Evolutionary conservation across 2,113 vertebrate genomes (phyloP).

Genomic region (Rhea americana): DNA sequence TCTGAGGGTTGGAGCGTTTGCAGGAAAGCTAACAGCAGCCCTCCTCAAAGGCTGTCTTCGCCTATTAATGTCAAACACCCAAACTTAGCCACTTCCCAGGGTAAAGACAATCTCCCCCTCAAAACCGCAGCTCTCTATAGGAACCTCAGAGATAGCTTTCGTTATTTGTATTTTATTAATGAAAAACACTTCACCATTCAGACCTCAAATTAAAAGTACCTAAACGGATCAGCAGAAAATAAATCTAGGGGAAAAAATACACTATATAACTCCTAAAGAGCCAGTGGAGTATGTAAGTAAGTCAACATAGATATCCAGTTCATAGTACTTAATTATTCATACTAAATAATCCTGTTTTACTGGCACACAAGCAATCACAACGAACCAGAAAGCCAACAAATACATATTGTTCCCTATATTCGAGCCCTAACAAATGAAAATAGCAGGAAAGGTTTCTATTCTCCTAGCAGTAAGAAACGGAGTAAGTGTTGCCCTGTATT

Average conservation of each 20-base stretch:
- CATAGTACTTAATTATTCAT: neutral
- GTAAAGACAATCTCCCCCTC: neutral
- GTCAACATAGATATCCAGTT: neutral
- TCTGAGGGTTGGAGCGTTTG: constrained; percentile 46
- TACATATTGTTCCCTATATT: neutral
- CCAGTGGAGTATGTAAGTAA: neutral
- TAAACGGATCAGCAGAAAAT: neutral
- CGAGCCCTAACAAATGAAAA: neutral
- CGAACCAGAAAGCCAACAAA: neutral
- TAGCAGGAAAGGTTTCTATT: neutral
- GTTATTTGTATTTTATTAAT: neutral
- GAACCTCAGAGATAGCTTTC: neutral
- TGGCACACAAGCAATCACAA: neutral
- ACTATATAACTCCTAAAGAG: neutral
- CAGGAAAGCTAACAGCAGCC: constrained; percentile 58
- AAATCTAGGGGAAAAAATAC: neutral
- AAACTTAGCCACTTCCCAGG: constrained; percentile 47
- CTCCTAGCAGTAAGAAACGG: neutral
- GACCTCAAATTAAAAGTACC: neutral
- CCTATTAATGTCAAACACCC: constrained; percentile 57
- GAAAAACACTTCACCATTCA: neutral
- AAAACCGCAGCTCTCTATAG: neutral
- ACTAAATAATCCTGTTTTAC: constrained; percentile 3
- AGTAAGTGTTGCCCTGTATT: neutral
- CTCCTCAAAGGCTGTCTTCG: constrained; percentile 48